Percentiles rank a stretch among this genome's conserved stretches.
These are phyloP conservation scores for Lithobius niger DNA, from an alignment of 1,140 invertebrate genomes.

Conservation along the genomic window DNA sequence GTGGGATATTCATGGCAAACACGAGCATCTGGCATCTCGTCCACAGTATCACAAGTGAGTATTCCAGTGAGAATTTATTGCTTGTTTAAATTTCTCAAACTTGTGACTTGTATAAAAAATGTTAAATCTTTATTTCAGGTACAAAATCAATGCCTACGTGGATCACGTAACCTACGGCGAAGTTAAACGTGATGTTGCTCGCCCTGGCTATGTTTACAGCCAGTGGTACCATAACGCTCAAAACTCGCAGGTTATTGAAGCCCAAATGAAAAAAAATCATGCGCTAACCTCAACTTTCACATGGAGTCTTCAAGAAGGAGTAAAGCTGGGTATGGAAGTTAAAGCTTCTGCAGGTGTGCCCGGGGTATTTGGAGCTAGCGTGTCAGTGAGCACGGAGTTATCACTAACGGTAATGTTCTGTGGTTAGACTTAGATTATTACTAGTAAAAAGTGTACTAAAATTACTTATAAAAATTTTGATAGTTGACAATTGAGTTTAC, in stretches of 20 bases:
- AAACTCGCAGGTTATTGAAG: neutral
- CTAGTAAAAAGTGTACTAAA: too few species aligned
- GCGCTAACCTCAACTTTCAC: neutral
- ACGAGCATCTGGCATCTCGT: neutral
- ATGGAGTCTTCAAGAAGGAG: neutral
- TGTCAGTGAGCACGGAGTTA: neutral
- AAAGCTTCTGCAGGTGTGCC: neutral
- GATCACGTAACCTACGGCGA: neutral
- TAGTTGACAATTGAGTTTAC: too few species aligned
- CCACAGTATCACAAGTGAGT: neutral
- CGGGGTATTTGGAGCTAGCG: neutral
- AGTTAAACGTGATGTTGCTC: neutral
- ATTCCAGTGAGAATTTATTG: neutral
- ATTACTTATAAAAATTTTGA: too few species aligned
- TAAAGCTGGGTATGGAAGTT: neutral
- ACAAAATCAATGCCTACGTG: neutral
- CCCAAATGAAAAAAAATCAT: neutral
- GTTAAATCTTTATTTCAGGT: neutral
- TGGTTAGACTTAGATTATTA: too few species aligned
- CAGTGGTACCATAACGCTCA: conserved; percentile 3
- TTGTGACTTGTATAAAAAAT: neutral
- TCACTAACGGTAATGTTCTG: neutral
- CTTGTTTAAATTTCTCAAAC: neutral
- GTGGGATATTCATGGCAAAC: neutral
- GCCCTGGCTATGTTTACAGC: neutral